These are phyloP conservation scores for Philypnodon macrostomus DNA, from an alignment of 2,797 vertebrate species.

Conservation along the genomic window DNA sequence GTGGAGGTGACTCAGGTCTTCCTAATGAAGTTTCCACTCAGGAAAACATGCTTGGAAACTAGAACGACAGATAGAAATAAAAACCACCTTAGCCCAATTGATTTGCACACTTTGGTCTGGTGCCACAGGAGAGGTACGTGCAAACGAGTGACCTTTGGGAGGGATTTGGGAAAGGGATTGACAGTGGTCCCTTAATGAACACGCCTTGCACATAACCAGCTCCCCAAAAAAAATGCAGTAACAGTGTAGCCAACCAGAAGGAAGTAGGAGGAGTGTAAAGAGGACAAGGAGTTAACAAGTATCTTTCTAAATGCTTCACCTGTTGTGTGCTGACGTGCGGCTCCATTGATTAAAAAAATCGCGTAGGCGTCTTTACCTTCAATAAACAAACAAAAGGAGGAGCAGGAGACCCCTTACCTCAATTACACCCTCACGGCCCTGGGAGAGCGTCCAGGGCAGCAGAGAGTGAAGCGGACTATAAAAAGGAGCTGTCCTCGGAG, in stretches of 20 bases:
- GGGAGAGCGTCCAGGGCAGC: slow-evolving; percentile 34
- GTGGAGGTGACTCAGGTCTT: slow-evolving; percentile 52
- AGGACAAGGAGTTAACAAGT: slow-evolving; percentile 11
- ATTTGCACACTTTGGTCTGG: slow-evolving; percentile 30
- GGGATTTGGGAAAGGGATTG: slow-evolving; percentile 9
- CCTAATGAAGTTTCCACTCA: slow-evolving; percentile 55
- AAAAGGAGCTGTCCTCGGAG: slow-evolving; percentile 58
- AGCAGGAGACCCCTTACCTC: slow-evolving; percentile 58
- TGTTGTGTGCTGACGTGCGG: slow-evolving; percentile 34
- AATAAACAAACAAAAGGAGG: slow-evolving; percentile 23
- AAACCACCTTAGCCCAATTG: slow-evolving; percentile 27
- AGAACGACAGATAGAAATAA: slow-evolving; percentile 22
- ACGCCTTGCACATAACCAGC: neutral
- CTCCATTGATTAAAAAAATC: slow-evolving; percentile 40
- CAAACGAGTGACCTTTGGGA: slow-evolving; percentile 36
- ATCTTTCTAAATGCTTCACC: slow-evolving; percentile 25
- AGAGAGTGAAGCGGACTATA: slow-evolving; percentile 48
- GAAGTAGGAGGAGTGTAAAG: neutral
- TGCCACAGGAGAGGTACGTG: neutral
- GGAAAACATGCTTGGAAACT: slow-evolving; percentile 30
- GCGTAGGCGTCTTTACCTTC: slow-evolving; percentile 39
- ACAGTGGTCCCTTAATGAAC: neutral
- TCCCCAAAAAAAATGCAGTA: neutral
- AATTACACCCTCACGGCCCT: slow-evolving; percentile 62
- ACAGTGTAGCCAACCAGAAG: neutral